Evolutionary conservation across 2,888 invertebrate species (phyloP).

Genomic region (Venusia cambrica): DNA sequence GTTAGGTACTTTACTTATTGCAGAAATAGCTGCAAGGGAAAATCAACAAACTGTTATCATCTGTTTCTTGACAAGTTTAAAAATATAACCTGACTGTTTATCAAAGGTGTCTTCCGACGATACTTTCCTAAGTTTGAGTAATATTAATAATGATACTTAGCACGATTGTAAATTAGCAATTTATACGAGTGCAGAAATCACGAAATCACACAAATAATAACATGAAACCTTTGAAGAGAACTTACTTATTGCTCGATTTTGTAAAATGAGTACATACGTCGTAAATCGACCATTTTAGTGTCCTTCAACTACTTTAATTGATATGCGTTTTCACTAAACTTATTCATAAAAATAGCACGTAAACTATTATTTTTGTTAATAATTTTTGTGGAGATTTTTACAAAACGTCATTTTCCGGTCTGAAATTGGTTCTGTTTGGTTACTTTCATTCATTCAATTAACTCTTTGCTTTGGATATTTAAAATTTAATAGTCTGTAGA

Average conservation of each 20-base stretch:
- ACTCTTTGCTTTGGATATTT: no score
- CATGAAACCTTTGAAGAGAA: conserved; percentile 59
- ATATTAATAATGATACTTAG: no score
- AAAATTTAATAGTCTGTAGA: no score
- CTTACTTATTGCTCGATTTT: conserved; percentile 48
- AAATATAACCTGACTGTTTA: conserved; percentile 21
- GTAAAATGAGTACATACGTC: conserved; percentile 37
- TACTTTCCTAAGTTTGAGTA: neutral
- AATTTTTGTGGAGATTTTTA: conserved; percentile 39
- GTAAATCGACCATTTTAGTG: conserved; percentile 38
- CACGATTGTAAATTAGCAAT: conserved; percentile 3
- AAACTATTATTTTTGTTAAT: no score
- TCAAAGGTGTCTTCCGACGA: neutral
- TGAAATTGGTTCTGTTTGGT: no score
- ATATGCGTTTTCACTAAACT: conserved; percentile 35
- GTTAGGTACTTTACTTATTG: conserved; percentile 22
- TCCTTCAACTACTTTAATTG: conserved; percentile 33
- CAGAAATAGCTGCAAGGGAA: conserved; percentile 38
- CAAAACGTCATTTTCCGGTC: conserved; percentile 44
- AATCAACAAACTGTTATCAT: conserved; percentile 24
- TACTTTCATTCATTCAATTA: no score
- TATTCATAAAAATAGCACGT: no score
- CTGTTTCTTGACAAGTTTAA: conserved; percentile 6
- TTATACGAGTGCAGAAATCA: conserved; percentile 10
- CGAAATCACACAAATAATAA: conserved; percentile 41